Evolutionary conservation across 2,888 invertebrate species (phyloP), one percentile per base, ranked within the genome.

Genomic region (Rhagonycha fulva): DNA sequence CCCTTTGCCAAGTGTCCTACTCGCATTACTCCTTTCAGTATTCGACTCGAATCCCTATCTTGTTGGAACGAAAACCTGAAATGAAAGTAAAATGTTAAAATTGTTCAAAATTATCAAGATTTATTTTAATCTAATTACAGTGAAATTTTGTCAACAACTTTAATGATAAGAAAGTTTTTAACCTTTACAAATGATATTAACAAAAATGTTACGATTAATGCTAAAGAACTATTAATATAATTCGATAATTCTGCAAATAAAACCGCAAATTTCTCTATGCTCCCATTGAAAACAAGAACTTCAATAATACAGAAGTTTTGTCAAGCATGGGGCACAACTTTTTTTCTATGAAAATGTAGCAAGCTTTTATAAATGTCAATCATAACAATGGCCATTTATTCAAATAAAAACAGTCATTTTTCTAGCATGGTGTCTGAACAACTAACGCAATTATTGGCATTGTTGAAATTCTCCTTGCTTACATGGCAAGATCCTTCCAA

Each of bases 21-120:
- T 79, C 98, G 93, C 97, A 98, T 98, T 28, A 98, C 98, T 76
- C 98, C 98, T 87, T 98, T 96, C 67, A 99, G 90, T 81, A 96
- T 93, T 78, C 98, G 92, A 81, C 91, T 89, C 62, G 90, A 89
- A 81, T 90, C 89, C 71, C 90, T 86, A 76, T 87, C 92, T 83
- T 93, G 91, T 87, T 93, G 92, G 88, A 93, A 93, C 73, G 93
- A 93, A 82, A 93, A 91, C 78, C 89, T 89, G 80, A 14, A 84
- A 82, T 78, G 68, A 72, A 75, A 79, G 7, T 0, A 0, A 14
- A 24, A 7, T 24, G 26, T 66, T 66, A 66, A 47, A 47, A 47
- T 47, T 47, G 5, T n/a, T 2, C 19, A n/a, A 47, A 47, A 26
- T 3, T 26, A 26, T 47, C 19, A 19, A 19, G 19, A 19, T 19